Conservation (phyloP, 1,140 invertebrate species). For the Diorhabda sublineata region DNA sequence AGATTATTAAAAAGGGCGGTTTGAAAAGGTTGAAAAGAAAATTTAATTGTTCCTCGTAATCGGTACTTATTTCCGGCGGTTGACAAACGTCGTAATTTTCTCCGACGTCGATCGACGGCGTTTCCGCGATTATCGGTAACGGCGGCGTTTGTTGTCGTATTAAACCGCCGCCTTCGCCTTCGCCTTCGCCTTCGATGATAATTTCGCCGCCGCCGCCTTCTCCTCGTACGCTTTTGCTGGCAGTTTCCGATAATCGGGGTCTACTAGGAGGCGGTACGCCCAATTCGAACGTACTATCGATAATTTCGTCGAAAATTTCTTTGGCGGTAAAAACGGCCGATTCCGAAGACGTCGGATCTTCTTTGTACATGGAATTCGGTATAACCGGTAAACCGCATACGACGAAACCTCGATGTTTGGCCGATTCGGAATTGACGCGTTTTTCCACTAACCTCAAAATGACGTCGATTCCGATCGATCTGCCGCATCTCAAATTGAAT, state of each 20-base stretch:
- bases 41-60: conserved; percentile 40
- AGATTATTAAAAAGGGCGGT: conserved; percentile 52
- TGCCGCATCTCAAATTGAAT: conserved; percentile 52
- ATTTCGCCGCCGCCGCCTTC: background rate
- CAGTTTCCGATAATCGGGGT: conserved; percentile 28
- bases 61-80: conserved; percentile 24
- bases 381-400: conserved; percentile 57
- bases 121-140: background rate
- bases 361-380: conserved; percentile 43
- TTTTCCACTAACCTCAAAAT: conserved; percentile 50
- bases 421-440: conserved; percentile 49
- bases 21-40: conserved; percentile 38
- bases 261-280: conserved; percentile 16
- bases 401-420: conserved; percentile 56
- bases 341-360: conserved; percentile 48
- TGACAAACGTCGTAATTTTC: conserved; percentile 22
- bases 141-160: too few relatives aligned
- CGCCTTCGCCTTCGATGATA: conserved; percentile 13
- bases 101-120: conserved; percentile 17
- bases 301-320: conserved; percentile 48
- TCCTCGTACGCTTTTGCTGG: conserved; percentile 32
- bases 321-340: conserved; percentile 47
- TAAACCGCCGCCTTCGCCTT: background rate
- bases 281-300: conserved; percentile 44
- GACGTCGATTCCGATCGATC: conserved; percentile 47